A percentile compares a stretch with the other conserved stretches of the same genome.
These are phyloP conservation scores for Uloborus plumipes DNA, from an alignment of 2,888 invertebrate genomes.

Conservation along the genomic window DNA sequence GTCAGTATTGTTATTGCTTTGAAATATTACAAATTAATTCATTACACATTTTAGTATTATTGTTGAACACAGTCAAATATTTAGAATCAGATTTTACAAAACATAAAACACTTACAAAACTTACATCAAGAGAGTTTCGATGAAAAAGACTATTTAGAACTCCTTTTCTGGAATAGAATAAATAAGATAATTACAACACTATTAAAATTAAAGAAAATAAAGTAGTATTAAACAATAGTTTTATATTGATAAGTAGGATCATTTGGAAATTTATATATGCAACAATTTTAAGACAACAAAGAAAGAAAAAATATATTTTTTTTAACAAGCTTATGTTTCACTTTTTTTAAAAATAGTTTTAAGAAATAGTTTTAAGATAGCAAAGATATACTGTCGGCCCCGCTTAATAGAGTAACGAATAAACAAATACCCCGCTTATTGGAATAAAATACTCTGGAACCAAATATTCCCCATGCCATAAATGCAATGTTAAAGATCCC, in stretches of 20 bases:
- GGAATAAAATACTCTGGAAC: too few species aligned
- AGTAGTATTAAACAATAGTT: not conserved
- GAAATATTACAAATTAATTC: not conserved
- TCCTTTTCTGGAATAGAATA: constrained; percentile 23
- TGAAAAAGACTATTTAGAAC: constrained; percentile 21
- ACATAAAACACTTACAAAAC: constrained; percentile 43
- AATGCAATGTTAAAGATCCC: too few species aligned
- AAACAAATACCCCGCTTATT: too few species aligned
- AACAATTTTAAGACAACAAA: not conserved
- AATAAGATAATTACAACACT: not conserved
- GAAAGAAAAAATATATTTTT: not conserved
- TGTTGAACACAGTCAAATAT: not conserved
- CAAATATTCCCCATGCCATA: too few species aligned
- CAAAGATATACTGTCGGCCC: too few species aligned
- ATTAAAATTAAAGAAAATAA: not conserved
- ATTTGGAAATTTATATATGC: not conserved
- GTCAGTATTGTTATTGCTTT: not conserved
- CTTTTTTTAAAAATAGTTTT: too few species aligned
- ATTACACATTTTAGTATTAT: not conserved
- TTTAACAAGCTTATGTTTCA: too few species aligned
- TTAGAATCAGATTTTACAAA: not conserved
- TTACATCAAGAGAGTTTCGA: constrained; percentile 44
- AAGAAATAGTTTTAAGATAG: too few species aligned
- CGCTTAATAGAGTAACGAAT: too few species aligned
- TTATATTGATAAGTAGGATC: not conserved